Base-by-base conservation (phyloP, 2,113 vertebrate genomes). In the Stigmatopora nigra region DNA sequence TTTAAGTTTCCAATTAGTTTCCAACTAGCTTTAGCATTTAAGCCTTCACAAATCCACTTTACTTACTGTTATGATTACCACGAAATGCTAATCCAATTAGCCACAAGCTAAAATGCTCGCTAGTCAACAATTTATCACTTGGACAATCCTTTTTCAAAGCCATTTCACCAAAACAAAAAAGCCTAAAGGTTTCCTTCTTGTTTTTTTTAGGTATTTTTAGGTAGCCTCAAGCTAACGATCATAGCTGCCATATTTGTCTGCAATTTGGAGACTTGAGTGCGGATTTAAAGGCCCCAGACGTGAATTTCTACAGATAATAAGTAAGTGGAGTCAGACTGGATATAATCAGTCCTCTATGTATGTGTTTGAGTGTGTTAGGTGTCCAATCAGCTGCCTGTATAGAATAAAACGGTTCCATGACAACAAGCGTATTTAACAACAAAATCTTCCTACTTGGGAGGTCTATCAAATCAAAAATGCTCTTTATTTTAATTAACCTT, bases 241-340 rank as follows among this genome's bases (percentile, higher is more conserved):
- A 20, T 69, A 71, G 49, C 66, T 72, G 63, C 84, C 88, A 89
- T 83, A 70, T 67, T 75, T 78, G 77, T 82, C 75, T 75, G 61
- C 68, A 63, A 25, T 61, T 63, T 41, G 64, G 70, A 76, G 78
- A 67, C 77, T 66, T 45, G 66, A 48, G 38, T 25, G n/a, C 70
- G 61, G 17, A 72, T 65, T 70, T 67, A 72, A 78, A 83, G 69
- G 78, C 82, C 84, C 72, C 80, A 87, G 88, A 87, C 87, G 67
- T 72, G 75, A 75, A 83, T 59, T 74, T 77, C 72, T 36, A 70
- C 58, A 84, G 83, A 84, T 88, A 87, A 88, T 88, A 75, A 82
- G 79, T 69, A 69, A 78, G 76, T 79, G 87, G 83, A 83, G 84
- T 73, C 84, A 55, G 60, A 72, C 69, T 52, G 67, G 49, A 61